Evolutionary conservation across 2,888 invertebrate genomes (phyloP).

Genomic region (Pyrrhia umbra): DNA sequence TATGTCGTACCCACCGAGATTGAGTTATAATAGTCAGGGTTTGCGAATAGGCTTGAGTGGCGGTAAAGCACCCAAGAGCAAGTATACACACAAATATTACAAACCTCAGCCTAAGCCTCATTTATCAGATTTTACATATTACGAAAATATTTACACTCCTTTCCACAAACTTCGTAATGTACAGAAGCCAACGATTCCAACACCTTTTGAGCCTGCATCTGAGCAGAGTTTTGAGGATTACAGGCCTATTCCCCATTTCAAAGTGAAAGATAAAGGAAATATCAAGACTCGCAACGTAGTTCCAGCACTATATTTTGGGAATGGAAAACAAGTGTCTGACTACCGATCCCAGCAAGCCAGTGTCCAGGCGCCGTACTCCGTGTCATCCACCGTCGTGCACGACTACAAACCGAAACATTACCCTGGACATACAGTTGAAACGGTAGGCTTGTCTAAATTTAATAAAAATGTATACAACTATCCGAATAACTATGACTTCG

Average conservation of each 20-base stretch:
- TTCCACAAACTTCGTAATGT: slow-evolving; percentile 70
- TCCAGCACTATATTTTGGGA: slow-evolving; percentile 68
- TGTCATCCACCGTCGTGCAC: slow-evolving; percentile 82
- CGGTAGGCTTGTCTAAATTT: slow-evolving; percentile 71
- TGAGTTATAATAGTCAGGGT: slow-evolving; percentile 82
- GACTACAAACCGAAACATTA: slow-evolving; percentile 80
- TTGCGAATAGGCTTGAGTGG: slow-evolving; percentile 71
- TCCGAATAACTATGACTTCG: slow-evolving; percentile 79
- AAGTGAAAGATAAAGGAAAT: slow-evolving; percentile 74
- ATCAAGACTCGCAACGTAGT: slow-evolving; percentile 70
- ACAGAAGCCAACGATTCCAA: slow-evolving; percentile 68
- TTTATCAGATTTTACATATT: slow-evolving; percentile 80
- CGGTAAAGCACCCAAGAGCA: slow-evolving; percentile 71
- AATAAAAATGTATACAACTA: slow-evolving; percentile 77
- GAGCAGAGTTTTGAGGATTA: slow-evolving; percentile 74
- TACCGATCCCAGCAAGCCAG: slow-evolving; percentile 74
- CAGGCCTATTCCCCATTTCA: slow-evolving; percentile 75
- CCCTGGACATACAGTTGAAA: slow-evolving; percentile 59
- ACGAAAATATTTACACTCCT: slow-evolving; percentile 80
- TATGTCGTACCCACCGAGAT: slow-evolving; percentile 77
- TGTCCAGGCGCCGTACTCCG: slow-evolving; percentile 77
- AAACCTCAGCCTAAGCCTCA: slow-evolving; percentile 73
- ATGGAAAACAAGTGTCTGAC: slow-evolving; percentile 72
- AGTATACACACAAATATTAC: slow-evolving; percentile 72
- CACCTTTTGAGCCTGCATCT: slow-evolving; percentile 61